Evolutionary conservation across 1,140 invertebrate genomes (phyloP), one percentile per base, ranked within the genome.

Genomic region (Heliconius himera): DNA sequence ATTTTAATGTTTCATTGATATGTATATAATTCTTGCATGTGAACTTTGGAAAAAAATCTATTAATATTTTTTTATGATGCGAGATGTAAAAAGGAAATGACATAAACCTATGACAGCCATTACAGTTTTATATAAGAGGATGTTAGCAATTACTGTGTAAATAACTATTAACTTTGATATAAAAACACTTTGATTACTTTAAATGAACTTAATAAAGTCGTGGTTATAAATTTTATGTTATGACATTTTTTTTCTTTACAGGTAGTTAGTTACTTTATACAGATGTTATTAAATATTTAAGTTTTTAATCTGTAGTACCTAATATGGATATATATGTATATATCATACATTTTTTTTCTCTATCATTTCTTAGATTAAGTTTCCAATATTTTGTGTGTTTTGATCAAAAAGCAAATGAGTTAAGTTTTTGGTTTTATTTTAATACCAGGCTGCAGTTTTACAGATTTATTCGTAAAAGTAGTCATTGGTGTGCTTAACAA

Each of bases 121-220:
- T 66, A 66, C 60, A 66, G 26, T 66, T 66, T 66, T 66, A 66
- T 29, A 73, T 73, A 46, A 46, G 36, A 38, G 72, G 72, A 73
- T 46, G 72, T 26, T 1, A 26, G 46, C 72, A 46, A 73, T 73
- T 73, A 73, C 22, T 46, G 46, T 73, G 72, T 73, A 73, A 73
- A 73, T 73, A 73, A n/a, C n/a, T 73, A 73, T 46, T 76, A 76
- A 70, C 51, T 70, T 76, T 29, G 22, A 70, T 70, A 66, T 46
- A 76, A 76, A 70, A 46, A 76, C 60, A 51, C 46, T 70, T 76
- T 29, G 56, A 60, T 54, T 56, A 76, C 74, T 76, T 76, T 66
- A 66, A 66, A 66, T 66, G 60, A 66, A 66, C 22, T 66, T 66
- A 66, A 66, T 66, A 66, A 66, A 66, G 60, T 6, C 22, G 60